Evolutionary conservation across 2,797 vertebrate genomes (phyloP).

Genomic region (Diceros bicornis): DNA sequence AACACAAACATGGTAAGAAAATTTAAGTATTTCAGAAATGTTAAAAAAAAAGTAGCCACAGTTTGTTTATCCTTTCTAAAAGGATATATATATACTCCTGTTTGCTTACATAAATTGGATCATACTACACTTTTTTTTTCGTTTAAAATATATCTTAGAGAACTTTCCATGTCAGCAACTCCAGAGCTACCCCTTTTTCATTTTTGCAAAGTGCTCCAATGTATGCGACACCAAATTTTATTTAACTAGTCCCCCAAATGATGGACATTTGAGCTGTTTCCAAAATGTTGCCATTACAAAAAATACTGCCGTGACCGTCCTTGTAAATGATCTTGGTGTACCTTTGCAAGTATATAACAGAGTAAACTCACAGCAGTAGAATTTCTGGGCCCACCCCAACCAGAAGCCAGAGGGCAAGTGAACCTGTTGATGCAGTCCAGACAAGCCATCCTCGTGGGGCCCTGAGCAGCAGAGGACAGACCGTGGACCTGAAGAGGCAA

Average conservation of each 20-base stretch:
- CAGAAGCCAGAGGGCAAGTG: neutral
- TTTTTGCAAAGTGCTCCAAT: neutral
- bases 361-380: neutral
- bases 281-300: neutral
- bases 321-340: neutral
- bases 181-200: neutral
- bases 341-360: neutral
- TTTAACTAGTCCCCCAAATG: neutral
- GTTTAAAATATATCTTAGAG: neutral
- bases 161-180: neutral
- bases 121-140: neutral
- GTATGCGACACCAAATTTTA: neutral
- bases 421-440: neutral
- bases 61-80: neutral
- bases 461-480: neutral
- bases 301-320: too few relatives aligned
- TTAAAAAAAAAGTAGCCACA: neutral
- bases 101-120: neutral
- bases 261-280: neutral
- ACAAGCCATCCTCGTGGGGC: neutral
- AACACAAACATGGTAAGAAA: neutral
- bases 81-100: neutral
- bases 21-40: neutral
- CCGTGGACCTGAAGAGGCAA: neutral
- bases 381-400: neutral